Base-by-base conservation (phyloP, 1,140 invertebrate species). In the Leptopilina clavipes region DNA sequence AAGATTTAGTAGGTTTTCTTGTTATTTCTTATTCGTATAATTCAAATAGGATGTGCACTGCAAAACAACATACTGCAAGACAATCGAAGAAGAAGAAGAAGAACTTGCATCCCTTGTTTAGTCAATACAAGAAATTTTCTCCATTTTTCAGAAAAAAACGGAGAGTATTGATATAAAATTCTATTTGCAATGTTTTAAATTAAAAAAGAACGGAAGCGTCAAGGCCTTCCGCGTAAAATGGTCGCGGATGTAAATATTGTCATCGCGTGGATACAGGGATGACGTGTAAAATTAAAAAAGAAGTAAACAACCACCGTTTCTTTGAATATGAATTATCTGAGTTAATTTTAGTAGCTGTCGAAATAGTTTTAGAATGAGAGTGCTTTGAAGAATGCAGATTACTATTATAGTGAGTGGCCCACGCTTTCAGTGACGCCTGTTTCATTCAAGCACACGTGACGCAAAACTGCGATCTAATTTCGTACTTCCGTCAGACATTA, bases 371-470 rank as follows among this genome's bases (percentile, higher is more conserved):
- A 9, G 59, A n/a, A n/a, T 37, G 59, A 65, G 76, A 82, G 82
- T 80, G 73, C 73, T 52, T 56, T 18, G 73, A 78, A 65, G 83
- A 84, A 85, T 85, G 80, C 78, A 65, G 77, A 70, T 79, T 81
- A 79, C 77, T 78, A 82, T 76, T 79, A 76, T 77, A 73, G 77
- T 81, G 79, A 78, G 71, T 17, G 43, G 54, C 52, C 72, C 75
- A 75, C 80, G 80, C 25, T 52, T 48, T 22, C 74, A 77, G 76
- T 86, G 84, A 86, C 84, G 84, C 84, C 79, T 76, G 74, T 74
- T 84, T 86, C 84, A 86, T 86, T 86, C 82, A 84, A 79, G 79
- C 77, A 75, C 76, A 82, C 79, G 81, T 79, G 81, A 82, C 82
- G 78, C 70, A 80, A 82, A 79, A 82, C 80, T 78, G n/a, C n/a